phyloP scores from a whole-genome alignment of 92 coral and sea anemone genomes.

The Micromussa lordhowensis region DNA sequence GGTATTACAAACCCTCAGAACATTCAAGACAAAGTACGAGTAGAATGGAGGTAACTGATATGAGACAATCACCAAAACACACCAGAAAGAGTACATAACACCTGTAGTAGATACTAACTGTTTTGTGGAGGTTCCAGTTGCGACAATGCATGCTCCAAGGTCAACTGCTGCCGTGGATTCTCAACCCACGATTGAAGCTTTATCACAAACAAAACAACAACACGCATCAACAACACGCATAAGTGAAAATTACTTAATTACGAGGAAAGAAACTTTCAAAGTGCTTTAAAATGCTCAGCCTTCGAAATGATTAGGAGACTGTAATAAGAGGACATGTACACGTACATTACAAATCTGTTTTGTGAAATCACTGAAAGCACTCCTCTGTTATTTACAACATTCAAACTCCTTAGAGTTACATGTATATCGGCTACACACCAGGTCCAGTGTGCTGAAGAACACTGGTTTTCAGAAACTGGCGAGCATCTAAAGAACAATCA shows the following conservation, averaged over 20 bases:
- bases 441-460: too few species aligned
- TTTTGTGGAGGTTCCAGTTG: constrained; percentile 95
- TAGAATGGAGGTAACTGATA: too few species aligned
- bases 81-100: background rate
- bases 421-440: too few species aligned
- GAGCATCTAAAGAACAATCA: too few species aligned
- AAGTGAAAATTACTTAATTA: background rate
- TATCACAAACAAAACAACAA: background rate
- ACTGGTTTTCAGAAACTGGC: too few species aligned
- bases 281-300: background rate
- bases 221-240: background rate
- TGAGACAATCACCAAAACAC: background rate
- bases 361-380: background rate
- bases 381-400: background rate
- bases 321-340: background rate
- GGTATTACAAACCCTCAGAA: too few species aligned
- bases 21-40: too few species aligned
- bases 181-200: constrained; percentile 97
- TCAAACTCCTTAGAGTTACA: background rate
- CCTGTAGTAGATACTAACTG: constrained; percentile 58
- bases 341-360: too few species aligned
- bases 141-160: constrained; percentile 79
- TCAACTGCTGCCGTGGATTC: constrained; percentile 91
- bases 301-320: background rate
- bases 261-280: background rate